Evolutionary conservation across 2,888 invertebrate species (phyloP).

Genomic region (Zhuqinia jingwanae): DNA sequence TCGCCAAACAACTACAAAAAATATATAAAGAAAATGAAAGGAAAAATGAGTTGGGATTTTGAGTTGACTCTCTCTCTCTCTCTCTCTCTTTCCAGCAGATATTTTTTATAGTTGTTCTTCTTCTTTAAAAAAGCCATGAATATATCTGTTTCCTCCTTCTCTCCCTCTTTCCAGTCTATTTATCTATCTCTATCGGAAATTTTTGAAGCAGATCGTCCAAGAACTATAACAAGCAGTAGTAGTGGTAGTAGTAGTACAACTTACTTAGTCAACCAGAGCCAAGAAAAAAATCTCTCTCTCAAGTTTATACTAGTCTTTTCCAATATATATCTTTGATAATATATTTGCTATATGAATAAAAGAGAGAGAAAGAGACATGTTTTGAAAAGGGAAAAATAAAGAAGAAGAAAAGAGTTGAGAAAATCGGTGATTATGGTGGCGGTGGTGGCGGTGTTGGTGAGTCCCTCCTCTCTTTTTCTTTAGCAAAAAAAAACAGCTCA

Average conservation of each 20-base stretch:
- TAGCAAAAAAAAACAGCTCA: conserved; percentile 23
- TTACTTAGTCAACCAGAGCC: conserved; percentile 13
- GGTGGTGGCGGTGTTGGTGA: neutral
- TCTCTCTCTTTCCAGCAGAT: neutral
- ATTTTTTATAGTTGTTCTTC: neutral
- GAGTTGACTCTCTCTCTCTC: conserved; percentile 34
- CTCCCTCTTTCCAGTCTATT: conserved; percentile 3
- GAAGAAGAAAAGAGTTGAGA: no score
- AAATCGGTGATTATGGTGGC: no score
- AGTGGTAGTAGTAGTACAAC: no score
- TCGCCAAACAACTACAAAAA: neutral
- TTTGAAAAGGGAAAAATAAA: no score
- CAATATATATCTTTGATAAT: neutral
- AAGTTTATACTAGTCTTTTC: neutral
- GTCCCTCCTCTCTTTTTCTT: conserved; percentile 5
- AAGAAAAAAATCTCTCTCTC: no score
- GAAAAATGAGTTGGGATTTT: conserved; percentile 36
- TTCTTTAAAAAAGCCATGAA: neutral
- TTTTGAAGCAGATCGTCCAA: conserved; percentile 4
- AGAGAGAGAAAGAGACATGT: neutral
- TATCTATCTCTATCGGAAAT: conserved; percentile 47
- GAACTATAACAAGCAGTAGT: neutral
- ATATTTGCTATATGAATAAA: conserved; percentile 12
- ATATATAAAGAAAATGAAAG: conserved; percentile 32
- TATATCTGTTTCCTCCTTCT: conserved; percentile 23